Conservation (phyloP, 1,140 invertebrate species). For the Eciton burchellii region DNA sequence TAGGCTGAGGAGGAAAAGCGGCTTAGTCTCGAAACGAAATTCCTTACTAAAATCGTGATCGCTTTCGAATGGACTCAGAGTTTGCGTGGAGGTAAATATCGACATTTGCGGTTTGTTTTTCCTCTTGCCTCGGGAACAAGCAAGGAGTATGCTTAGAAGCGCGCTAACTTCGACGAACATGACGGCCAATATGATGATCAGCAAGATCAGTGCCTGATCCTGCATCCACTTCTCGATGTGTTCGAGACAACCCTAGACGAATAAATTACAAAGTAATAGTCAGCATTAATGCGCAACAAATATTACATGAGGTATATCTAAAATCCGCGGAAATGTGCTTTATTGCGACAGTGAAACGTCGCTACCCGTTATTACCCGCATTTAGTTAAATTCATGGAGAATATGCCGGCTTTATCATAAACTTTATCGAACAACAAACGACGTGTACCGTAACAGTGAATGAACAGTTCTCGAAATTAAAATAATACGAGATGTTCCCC, state of each 20-base stretch:
- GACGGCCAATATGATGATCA: conserved; percentile 88
- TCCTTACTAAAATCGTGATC: conserved; percentile 81
- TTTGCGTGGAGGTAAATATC: conserved; percentile 82
- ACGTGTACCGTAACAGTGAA: not conserved
- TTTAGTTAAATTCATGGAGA: conserved; percentile 13
- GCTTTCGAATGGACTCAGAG: conserved; percentile 81
- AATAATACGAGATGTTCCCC: not conserved
- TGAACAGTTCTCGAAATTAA: not conserved
- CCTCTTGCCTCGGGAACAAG: conserved; percentile 87
- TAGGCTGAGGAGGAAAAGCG: too few species aligned
- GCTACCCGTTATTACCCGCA: not conserved
- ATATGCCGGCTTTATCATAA: conserved; percentile 33
- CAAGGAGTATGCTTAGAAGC: conserved; percentile 89
- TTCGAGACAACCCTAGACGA: conserved; percentile 88
- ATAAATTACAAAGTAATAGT: not conserved
- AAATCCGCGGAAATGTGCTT: not conserved
- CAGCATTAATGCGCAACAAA: not conserved
- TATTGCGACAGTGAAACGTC: conserved; percentile 6
- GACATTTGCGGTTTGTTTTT: conserved; percentile 76
- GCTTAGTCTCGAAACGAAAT: not conserved
- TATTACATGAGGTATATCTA: not conserved
- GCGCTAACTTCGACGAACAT: conserved; percentile 90
- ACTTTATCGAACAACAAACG: not conserved
- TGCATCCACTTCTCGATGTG: conserved; percentile 92
- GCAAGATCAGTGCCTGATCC: conserved; percentile 90